phyloP scores from a whole-genome alignment of 2,888 invertebrate genomes.

The Catocala sponsa region DNA sequence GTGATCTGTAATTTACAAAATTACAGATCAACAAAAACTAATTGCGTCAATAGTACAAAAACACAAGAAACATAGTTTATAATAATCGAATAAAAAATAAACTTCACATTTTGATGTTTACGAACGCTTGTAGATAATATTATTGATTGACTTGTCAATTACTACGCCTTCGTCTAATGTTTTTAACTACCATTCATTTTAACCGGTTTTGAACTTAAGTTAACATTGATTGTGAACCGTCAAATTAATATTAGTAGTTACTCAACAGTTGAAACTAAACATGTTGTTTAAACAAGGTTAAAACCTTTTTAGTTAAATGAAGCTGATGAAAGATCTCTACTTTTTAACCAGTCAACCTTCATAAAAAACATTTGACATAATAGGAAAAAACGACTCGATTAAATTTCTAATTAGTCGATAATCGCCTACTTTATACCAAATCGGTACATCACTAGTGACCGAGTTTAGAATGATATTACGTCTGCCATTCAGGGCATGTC shows the following conservation, averaged over 20 bases:
- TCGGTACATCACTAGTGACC: slow-evolving; percentile 33
- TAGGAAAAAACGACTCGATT: slow-evolving; percentile 2
- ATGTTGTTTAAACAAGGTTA: background rate
- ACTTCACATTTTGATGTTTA: too few species aligned
- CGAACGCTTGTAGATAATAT: too few species aligned
- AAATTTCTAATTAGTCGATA: slow-evolving; percentile 10
- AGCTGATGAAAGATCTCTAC: background rate
- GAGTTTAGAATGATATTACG: slow-evolving; percentile 27
- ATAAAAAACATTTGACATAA: background rate
- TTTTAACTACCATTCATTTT: background rate
- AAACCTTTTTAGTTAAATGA: background rate
- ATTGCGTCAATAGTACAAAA: too few species aligned
- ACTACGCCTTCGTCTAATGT: slow-evolving; percentile 3
- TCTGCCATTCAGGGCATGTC: slow-evolving; percentile 52
- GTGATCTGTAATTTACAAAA: too few species aligned
- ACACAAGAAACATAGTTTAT: too few species aligned
- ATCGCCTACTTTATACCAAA: slow-evolving; percentile 10
- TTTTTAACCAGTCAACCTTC: background rate
- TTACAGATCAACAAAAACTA: too few species aligned
- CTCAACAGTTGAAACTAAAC: background rate
- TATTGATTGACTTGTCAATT: slow-evolving; percentile 6
- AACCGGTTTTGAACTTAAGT: slow-evolving; percentile 2
- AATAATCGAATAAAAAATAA: slow-evolving; percentile 1
- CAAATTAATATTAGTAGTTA: background rate
- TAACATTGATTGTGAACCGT: background rate